These are phyloP conservation scores for Machimus rusticus DNA, from an alignment of 2,888 invertebrate species.

Conservation along the genomic window DNA sequence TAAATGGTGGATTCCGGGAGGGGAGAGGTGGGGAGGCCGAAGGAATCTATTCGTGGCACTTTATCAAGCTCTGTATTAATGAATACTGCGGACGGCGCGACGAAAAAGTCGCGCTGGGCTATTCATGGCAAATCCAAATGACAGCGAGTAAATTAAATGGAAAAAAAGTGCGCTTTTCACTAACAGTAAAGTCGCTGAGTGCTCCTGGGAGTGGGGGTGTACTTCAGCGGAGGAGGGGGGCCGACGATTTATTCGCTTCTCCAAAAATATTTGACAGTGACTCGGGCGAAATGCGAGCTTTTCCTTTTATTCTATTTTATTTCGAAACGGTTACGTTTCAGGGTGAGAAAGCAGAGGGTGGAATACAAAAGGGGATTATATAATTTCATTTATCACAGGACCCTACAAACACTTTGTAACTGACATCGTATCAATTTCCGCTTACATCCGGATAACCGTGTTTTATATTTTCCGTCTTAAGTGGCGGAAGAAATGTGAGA, in stretches of 20 bases:
- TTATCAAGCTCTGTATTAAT: slow-evolving; percentile 29
- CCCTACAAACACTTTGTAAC: not conserved
- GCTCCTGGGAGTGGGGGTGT: not conserved
- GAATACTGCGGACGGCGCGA: slow-evolving; percentile 14
- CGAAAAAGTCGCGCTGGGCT: not conserved
- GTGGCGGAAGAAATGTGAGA: not conserved
- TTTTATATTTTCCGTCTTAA: not conserved
- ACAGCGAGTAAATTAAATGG: slow-evolving; percentile 34
- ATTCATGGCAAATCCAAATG: slow-evolving; percentile 26
- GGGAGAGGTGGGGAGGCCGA: not conserved
- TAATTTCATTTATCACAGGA: not conserved
- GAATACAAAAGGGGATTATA: not conserved
- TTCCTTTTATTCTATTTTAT: not conserved
- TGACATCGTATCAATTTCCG: not conserved
- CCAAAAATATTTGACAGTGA: not conserved
- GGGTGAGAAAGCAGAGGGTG: not conserved
- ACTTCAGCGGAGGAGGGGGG: not conserved
- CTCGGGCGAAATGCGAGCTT: not conserved
- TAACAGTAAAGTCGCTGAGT: slow-evolving; percentile 3
- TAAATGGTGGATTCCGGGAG: not conserved
- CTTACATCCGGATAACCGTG: not conserved
- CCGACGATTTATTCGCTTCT: not conserved
- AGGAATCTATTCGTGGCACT: slow-evolving; percentile 25
- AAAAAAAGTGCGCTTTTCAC: slow-evolving; percentile 27
- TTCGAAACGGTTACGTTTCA: not conserved